Conservation (phyloP, 2,888 invertebrate genomes). For the Elgonia sp. region DNA sequence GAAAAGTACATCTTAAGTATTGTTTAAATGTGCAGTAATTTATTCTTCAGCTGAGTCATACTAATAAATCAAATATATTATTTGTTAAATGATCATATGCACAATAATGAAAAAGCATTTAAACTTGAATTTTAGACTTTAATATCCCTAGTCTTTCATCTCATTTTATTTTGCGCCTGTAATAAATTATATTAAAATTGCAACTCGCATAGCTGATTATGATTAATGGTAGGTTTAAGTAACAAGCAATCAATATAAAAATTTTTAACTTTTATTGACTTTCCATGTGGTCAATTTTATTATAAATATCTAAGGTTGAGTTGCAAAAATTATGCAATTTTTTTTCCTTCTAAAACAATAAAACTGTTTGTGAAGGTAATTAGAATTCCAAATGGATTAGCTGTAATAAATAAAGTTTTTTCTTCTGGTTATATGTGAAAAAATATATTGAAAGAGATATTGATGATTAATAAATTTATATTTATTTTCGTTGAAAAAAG, state of each 20-base stretch:
- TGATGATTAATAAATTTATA: too few species aligned
- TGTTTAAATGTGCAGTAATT: constrained; percentile 6
- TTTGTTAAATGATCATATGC: constrained; percentile 22
- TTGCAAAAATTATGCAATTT: background rate
- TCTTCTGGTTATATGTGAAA: background rate
- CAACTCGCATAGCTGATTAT: background rate
- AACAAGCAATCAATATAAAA: background rate
- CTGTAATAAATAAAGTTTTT: background rate
- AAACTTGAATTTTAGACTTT: constrained; percentile 10
- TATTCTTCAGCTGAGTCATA: constrained; percentile 28
- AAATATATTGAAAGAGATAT: too few species aligned
- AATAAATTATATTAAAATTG: constrained; percentile 20
- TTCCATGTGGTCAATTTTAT: background rate
- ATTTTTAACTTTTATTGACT: background rate
- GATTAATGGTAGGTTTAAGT: background rate
- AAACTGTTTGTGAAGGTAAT: background rate
- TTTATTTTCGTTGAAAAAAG: too few species aligned
- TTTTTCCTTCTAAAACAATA: constrained; percentile 3
- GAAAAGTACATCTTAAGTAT: constrained; percentile 21
- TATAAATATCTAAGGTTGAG: background rate
- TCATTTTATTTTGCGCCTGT: background rate
- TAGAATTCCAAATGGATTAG: background rate
- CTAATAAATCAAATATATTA: constrained; percentile 51
- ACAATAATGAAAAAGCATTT: constrained; percentile 10
- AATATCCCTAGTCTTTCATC: background rate